Base-by-base conservation (phyloP, 1,140 invertebrate species). In the Littorina saxatilis region DNA sequence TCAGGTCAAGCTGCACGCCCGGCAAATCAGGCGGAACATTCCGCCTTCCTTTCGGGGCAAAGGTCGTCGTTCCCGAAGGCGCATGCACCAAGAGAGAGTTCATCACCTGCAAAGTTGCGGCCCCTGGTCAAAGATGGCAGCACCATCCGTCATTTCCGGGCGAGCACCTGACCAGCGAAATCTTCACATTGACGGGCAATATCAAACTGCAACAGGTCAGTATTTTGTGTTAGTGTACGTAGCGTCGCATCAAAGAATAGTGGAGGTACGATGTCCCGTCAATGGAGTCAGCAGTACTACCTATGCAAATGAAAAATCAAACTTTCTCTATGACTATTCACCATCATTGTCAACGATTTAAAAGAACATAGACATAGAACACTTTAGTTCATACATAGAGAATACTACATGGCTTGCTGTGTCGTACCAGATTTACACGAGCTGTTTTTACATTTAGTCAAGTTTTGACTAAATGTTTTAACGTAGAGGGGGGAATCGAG, bases 151-250 rank as follows among this genome's bases (percentile, higher is more conserved):
- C 81, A 13, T 77, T 90, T 39, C 81, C 84, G 66, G 76, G 74
- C 37, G 88, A 90, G 70, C 86, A 87, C 35, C 61, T 88, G 13
- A 85, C 85, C 27, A 88, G 87, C 79, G 88, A 90, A 84, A 87
- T 90, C 23, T 88, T 87, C 78, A 82, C 79, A 15, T 68, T 89
- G 23, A 80, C 83, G 0, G 61, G 61, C 13, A 32, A 5, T 32
- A 32, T 29, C 17, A 13, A 0, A 5, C 17, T 63, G 2, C 29
- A 63, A 32, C 61, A 63, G 61, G 61, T 63, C 9, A 23, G 61
- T 32, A 32, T 4, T 63, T 50, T 50, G 47, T 50, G 9, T 50
- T 9, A 11, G 20, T 50, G 47, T 50, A 11, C 20, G 47, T 50
- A 50, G 47, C 9, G 20, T 50, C 9, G 9, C 9, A 50, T 11